phyloP scores from a whole-genome alignment of 2,888 invertebrate genomes.

The Pyrochroa serraticornis region DNA sequence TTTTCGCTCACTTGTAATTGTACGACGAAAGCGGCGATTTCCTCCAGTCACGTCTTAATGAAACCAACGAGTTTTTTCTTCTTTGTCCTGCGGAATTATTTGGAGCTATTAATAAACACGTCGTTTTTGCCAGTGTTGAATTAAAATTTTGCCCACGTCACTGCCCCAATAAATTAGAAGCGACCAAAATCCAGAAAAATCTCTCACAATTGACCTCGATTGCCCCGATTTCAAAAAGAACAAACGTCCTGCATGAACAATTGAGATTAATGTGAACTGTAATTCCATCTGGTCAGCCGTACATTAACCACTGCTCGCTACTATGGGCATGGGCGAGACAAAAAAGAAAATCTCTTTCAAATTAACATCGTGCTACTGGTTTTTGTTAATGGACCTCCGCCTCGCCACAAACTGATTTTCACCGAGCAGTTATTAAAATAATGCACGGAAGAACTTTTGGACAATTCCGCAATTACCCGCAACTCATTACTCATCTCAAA shows the following conservation, averaged over 20 bases:
- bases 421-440: constrained; percentile 45
- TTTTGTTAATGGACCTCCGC: constrained; percentile 50
- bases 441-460: constrained; percentile 37
- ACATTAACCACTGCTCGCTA: constrained; percentile 29
- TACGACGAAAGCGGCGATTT: constrained; percentile 17
- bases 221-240: constrained; percentile 14
- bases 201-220: no score
- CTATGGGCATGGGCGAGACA: constrained; percentile 25
- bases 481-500: constrained; percentile 23
- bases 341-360: constrained; percentile 51
- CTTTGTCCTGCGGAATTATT: constrained; percentile 20
- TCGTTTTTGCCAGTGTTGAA: constrained; percentile 9
- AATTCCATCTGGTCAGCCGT: constrained; percentile 44
- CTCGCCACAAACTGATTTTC: constrained; percentile 48
- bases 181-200: no score
- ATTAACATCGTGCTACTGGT: constrained; percentile 55
- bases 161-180: no score
- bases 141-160: constrained; percentile 14
- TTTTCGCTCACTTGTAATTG: constrained; percentile 14
- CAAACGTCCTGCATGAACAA: constrained; percentile 26
- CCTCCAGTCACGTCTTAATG: constrained; percentile 28
- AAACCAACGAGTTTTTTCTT: constrained; percentile 11
- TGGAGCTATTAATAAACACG: constrained; percentile 6
- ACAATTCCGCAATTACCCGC: constrained; percentile 33
- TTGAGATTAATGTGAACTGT: constrained; percentile 37